phyloP scores from a whole-genome alignment of 2,888 invertebrate genomes.

The Drosophila demipolita region DNA sequence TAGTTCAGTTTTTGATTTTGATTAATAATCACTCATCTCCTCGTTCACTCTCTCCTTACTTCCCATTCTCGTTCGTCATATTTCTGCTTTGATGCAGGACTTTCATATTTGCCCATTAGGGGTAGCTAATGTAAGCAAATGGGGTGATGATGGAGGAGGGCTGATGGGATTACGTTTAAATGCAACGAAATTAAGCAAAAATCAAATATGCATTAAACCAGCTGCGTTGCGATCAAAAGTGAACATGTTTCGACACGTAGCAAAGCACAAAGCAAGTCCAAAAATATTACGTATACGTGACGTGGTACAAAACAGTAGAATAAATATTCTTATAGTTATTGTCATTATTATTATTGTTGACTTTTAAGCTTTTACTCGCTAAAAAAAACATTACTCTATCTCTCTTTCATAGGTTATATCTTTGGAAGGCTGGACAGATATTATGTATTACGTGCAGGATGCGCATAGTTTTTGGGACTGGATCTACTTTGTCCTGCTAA shows the following conservation, averaged over 20 bases:
- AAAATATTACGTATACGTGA: conserved; percentile 69
- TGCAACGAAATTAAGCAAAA: conserved; percentile 70
- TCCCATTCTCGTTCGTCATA: background rate
- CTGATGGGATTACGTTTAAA: conserved; percentile 24
- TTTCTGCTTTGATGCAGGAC: conserved; percentile 45
- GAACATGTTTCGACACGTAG: conserved; percentile 3
- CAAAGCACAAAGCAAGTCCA: conserved; percentile 2
- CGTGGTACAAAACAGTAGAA: conserved; percentile 40
- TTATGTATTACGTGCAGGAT: conserved; percentile 99
- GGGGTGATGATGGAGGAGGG: background rate
- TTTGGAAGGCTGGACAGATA: conserved; percentile 99
- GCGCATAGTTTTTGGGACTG: conserved; percentile 99
- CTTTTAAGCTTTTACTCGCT: conserved; percentile 22
- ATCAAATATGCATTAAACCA: conserved; percentile 73
- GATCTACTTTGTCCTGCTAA: conserved; percentile 99
- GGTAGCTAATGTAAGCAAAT: background rate
- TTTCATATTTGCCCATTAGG: conserved; percentile 41
- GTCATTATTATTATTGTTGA: background rate
- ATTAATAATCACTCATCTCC: background rate
- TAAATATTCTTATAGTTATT: background rate
- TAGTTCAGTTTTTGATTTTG: background rate
- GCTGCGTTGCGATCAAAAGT: too few species aligned
- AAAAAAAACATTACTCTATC: conserved; percentile 19
- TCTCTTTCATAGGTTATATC: conserved; percentile 94
- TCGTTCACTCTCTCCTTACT: background rate